Base-by-base conservation (phyloP, 2,888 invertebrate species). In the Dusona sp. region DNA sequence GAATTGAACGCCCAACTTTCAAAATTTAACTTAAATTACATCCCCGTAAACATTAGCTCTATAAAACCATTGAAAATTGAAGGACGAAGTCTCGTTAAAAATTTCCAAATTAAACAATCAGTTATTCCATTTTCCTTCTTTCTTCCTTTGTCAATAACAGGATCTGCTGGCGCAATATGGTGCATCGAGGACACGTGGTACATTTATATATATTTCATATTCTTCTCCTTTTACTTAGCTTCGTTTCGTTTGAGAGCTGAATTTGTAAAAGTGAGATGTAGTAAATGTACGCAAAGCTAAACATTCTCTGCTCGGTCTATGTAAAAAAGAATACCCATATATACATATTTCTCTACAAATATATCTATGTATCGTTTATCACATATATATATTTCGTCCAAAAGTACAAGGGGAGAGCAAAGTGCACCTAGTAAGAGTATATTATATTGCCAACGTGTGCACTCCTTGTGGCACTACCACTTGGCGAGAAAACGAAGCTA, bases 281-380 rank as follows among this genome's bases (percentile, higher is more conserved):
- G 61, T 78, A 83, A 86, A 86, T 72, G 73, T 22, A 61, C 67
- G 29, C 61, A 74, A 68, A 81, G 86, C 86, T 64, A 38, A 54
- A 48, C 33, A 74, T 86, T 54, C n/a, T 36, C 16, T 61, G 29
- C 16, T 29, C 29, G 16, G 6, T 61, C 61, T 16, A 16, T 16
- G 16, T 16, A 16, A 13, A 61, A 29, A 29, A 61, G 11, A 16
- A 4, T 0, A 57, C 11, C 3, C 13, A 29, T 16, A 25, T 2
- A 29, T 13, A 61, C 25, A 29, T 16, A 3, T 29, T 29, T 29
- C 16, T 61, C 6, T 2, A 61, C 13, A 16, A 8, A 29, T 29
- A 29, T 61, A 29, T n/a, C 11, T 36, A 4, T 11, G 2, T 8
- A 42, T 2, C 42, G 2, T 42, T 42, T 42, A 13, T 42, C 42